Base-by-base conservation (phyloP, 2,888 invertebrate species). In the Tortrix viridana region DNA sequence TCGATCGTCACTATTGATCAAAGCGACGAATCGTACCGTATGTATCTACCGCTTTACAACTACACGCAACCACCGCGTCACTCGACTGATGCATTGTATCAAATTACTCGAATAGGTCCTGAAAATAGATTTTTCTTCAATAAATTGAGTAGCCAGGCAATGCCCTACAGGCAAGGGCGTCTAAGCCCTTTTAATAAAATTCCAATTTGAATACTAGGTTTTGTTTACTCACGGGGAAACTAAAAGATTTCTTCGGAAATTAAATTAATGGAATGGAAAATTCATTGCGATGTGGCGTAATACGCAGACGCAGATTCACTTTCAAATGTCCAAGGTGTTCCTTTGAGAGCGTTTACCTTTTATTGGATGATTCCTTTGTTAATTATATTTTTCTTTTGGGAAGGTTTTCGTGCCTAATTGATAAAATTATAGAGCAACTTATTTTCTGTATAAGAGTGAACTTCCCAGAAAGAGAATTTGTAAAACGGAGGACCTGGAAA, bases 321-420 rank as follows among this genome's bases (percentile, higher is more conserved):
- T 50, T 50, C 20, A 37, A 52, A 52, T 52, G n/a, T n/a, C n/a
- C n/a, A 37, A 52, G 18, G 18, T 50, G n/a, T 38, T 1, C 37
- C 14, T 19, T 49, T 19, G 50, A 14, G 6, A 38, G 1, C 19
- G 18, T 38, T 50, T 18, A 19, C 14, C 19, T 52, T 38, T 52
- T 52, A 52, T 38, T 38, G n/a, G n/a, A 18, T 37, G 32, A 16
- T 26, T 26, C 18, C 26, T 32, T n/a, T 23, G 16, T 4, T 23
- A 22, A n/a, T 6, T 47, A 19, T 47, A 14, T 23, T 6, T 20
- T 41, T 1, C 1, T 41, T 16, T 41, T 16, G 2, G 6, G 5
- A 16, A 16, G 41, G n/a, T 16, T 16, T 1, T 16, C n/a, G n/a
- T n/a, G n/a, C n/a, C 0, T 41, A 41, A n/a, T n/a, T 41, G 6